Conservation (phyloP, 2,797 vertebrate species). For the Monodelphis domestica region DNA sequence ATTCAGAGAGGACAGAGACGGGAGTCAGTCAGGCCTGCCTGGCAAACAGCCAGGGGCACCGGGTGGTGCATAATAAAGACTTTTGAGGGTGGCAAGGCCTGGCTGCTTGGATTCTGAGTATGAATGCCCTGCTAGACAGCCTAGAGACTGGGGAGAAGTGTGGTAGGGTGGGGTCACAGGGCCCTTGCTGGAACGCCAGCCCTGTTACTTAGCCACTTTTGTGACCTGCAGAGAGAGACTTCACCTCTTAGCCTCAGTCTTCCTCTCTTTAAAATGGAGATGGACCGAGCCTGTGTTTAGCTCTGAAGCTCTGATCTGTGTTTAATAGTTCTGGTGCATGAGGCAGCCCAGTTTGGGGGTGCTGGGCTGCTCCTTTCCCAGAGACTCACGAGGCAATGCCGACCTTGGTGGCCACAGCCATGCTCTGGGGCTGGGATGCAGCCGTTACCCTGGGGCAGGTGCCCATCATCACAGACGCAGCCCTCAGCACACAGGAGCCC, state of each 20-base stretch:
- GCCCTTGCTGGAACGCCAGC: not conserved
- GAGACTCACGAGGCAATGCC: slow-evolving; percentile 67
- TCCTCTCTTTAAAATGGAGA: not conserved
- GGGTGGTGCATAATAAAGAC: not conserved
- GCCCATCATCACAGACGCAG: slow-evolving; percentile 70
- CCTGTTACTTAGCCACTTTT: not conserved
- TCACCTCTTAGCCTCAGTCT: not conserved
- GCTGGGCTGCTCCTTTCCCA: not conserved
- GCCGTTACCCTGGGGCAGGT: slow-evolving; percentile 41
- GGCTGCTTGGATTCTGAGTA: not conserved
- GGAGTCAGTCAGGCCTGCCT: too few species aligned
- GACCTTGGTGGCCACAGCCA: slow-evolving; percentile 58
- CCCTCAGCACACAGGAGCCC: slow-evolving; percentile 54
- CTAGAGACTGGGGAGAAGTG: not conserved
- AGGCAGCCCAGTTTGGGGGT: not conserved
- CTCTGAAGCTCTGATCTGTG: not conserved
- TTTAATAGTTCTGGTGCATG: not conserved
- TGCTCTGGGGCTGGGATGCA: slow-evolving; percentile 60
- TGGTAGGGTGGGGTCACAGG: not conserved
- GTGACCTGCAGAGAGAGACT: not conserved
- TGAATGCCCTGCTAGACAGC: too few species aligned
- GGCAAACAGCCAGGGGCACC: not conserved
- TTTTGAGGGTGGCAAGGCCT: not conserved
- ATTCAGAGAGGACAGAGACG: too few species aligned
- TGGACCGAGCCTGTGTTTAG: not conserved